phyloP scores from a whole-genome alignment of 2,113 vertebrate species.

The Otocyon megalotis region DNA sequence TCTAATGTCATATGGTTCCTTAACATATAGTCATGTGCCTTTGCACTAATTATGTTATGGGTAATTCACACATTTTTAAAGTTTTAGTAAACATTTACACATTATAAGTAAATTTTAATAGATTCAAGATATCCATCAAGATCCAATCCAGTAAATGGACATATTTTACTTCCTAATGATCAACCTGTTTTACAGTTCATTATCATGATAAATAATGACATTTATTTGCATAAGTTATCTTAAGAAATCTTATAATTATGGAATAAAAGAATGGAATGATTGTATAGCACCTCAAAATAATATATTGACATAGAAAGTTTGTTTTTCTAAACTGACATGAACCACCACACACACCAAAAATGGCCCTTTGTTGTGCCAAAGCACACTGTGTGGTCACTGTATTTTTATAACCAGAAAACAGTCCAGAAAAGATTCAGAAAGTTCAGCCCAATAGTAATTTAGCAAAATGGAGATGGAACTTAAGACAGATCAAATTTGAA shows the following conservation, averaged over 20 bases:
- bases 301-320: conserved; percentile 8
- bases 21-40: background rate
- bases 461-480: background rate
- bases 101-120: background rate
- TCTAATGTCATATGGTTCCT: background rate
- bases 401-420: background rate
- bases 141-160: background rate
- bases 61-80: background rate
- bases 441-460: background rate
- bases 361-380: background rate
- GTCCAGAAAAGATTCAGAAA: background rate
- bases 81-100: background rate
- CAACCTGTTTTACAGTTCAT: background rate
- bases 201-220: background rate
- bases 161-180: background rate
- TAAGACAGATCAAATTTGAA: background rate
- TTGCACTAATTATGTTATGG: background rate
- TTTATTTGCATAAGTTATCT: background rate
- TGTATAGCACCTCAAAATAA: conserved; percentile 30
- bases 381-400: background rate
- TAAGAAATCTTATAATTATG: conserved; percentile 16
- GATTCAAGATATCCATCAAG: background rate
- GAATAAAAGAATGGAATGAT: background rate
- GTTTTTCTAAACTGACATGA: conserved; percentile 7
- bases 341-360: background rate